These are phyloP conservation scores for Thereva unica DNA, from an alignment of 2,888 invertebrate genomes.

Conservation along the genomic window DNA sequence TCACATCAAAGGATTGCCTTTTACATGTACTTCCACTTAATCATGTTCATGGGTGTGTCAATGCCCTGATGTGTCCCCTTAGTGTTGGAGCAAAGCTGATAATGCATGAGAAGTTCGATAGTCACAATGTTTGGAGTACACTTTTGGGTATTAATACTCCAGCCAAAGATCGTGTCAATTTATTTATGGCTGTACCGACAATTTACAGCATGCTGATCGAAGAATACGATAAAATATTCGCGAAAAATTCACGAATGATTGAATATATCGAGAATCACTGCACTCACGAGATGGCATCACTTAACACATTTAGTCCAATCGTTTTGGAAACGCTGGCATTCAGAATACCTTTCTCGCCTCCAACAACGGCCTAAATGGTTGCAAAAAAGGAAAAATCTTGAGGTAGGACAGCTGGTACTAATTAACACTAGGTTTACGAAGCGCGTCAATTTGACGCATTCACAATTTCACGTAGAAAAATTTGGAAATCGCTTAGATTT, in stretches of 20 bases:
- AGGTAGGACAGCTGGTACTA: too few relatives aligned
- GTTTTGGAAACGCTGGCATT: too few relatives aligned
- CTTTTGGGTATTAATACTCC: conserved; percentile 70
- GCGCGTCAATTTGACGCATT: too few relatives aligned
- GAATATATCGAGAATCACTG: conserved; percentile 56
- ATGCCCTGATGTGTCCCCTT: conserved; percentile 77
- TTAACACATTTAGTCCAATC: too few relatives aligned
- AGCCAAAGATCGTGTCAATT: conserved; percentile 67
- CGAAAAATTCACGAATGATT: conserved; percentile 51
- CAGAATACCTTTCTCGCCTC: too few relatives aligned
- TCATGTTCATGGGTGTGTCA: conserved; percentile 87
- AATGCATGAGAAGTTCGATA: conserved; percentile 70
- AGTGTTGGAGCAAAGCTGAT: conserved; percentile 76
- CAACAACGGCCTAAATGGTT: too few relatives aligned
- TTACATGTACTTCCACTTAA: conserved; percentile 84
- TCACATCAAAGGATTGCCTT: conserved; percentile 71
- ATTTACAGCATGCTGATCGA: conserved; percentile 80
- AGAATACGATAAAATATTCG: conserved; percentile 72
- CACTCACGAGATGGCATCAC: too few relatives aligned
- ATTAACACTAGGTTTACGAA: too few relatives aligned
- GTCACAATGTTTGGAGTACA: conserved; percentile 71
- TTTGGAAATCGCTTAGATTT: too few relatives aligned
- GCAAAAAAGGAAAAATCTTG: too few relatives aligned
- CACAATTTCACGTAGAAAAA: too few relatives aligned
- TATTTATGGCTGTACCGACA: conserved; percentile 89